Base-by-base conservation (phyloP, 1,140 invertebrate genomes). In the Callitettix versicolor region DNA sequence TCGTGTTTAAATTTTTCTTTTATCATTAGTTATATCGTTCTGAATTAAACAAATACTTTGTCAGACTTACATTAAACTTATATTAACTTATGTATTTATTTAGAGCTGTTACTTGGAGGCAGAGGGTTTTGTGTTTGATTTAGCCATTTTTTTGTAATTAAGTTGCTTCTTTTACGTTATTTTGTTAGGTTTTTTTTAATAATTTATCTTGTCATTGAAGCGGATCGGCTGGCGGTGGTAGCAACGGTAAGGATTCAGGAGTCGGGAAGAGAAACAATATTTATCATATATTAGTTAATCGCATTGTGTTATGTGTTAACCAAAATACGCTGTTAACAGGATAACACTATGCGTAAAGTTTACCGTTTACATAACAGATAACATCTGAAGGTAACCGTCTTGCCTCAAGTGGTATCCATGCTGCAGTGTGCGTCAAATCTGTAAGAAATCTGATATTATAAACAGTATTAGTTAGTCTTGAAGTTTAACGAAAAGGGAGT, bases 21-120 rank as follows among this genome's bases (percentile, higher is more conserved):
- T 30, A 30, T n/a, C n/a, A n/a, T n/a, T n/a, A n/a, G n/a, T 30
- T 30, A 4, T 4, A 30, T 30, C 26, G 26, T 30, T 22, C 42
- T 40, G 46, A 49, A 49, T n/a, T n/a, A 53, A 47, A 36, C 36
- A 47, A 15, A 38, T 48, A 38, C 30, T 40, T 47, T 41, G 51
- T 47, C 26, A 21, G 34, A 15, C 24, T 41, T 51, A 57, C 15
- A 22, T 9, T 36, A 21, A n/a, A 49, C 44, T 54, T 51, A 54
- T 56, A 49, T 60, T 57, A 53, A 48, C 49, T 36, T n/a, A 53
- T 54, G 15, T 51, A 53, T 56, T 61, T 55, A 38, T 50, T 55
- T 55, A 55, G 46, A 40, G 38, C 42, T 44, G 68, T 70, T 70
- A 71, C 70, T 70, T 71, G 69, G 69, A 70, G 66, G 67, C 69